Evolutionary conservation across 1,140 invertebrate species (phyloP).

Genomic region (Heterodera carotae): DNA sequence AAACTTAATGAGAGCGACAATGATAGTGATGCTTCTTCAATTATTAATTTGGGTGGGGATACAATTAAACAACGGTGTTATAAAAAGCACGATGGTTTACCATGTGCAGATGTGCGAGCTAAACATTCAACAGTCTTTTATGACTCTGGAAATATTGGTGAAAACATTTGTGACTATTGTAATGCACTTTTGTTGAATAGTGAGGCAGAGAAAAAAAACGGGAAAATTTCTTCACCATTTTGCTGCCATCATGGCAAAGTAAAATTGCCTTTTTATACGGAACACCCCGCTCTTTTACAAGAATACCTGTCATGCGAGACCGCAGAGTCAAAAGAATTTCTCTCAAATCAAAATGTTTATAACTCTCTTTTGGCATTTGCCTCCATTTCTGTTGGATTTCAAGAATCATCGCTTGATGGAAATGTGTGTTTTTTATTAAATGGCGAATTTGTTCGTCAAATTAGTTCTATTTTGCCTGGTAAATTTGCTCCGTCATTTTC

Average conservation of each 20-base stretch:
- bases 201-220: not conserved
- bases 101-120: slow-evolving; percentile 1
- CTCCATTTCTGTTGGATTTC: slow-evolving; percentile 2
- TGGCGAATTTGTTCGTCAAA: not conserved
- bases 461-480: not conserved
- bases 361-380: slow-evolving; percentile 12
- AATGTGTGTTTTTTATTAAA: slow-evolving; percentile 4
- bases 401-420: not conserved
- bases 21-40: too few species aligned
- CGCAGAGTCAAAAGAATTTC: not conserved
- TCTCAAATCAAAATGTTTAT: not conserved
- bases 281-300: not conserved
- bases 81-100: too few species aligned
- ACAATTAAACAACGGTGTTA: too few species aligned
- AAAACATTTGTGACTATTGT: not conserved
- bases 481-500: not conserved
- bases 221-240: not conserved
- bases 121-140: not conserved
- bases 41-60: too few species aligned
- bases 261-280: not conserved
- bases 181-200: not conserved
- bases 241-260: not conserved
- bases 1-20: not conserved
- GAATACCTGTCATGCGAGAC: not conserved
- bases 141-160: slow-evolving; percentile 17